Percentiles rank a stretch among this genome's conserved stretches.
phyloP scores from a whole-genome alignment of 2,797 vertebrate species.

The Echiichthys vipera region DNA sequence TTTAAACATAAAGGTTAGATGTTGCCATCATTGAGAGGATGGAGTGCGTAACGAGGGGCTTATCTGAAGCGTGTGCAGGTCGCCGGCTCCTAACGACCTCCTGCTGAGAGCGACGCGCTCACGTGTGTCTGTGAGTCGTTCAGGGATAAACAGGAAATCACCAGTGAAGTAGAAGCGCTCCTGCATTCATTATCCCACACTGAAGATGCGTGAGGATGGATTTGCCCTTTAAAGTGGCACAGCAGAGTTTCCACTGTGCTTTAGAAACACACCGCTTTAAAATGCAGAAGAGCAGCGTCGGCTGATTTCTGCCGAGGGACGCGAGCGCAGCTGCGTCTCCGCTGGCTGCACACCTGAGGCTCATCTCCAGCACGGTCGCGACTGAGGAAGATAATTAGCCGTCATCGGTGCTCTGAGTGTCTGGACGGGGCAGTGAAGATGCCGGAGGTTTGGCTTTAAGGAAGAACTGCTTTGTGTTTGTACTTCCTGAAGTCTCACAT shows the following conservation, averaged over 20 bases:
- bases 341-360: constrained; percentile 74
- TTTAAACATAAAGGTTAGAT: too few relatives aligned
- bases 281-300: constrained; percentile 54
- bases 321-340: constrained; percentile 70
- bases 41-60: too few relatives aligned
- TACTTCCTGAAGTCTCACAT: constrained; percentile 33
- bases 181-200: constrained; percentile 16
- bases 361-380: constrained; percentile 65
- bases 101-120: neutral
- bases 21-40: too few relatives aligned
- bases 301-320: constrained; percentile 60
- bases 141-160: too few relatives aligned
- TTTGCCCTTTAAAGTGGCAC: constrained; percentile 38
- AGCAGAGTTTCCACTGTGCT: constrained; percentile 7
- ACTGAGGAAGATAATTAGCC: constrained; percentile 79
- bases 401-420: constrained; percentile 44
- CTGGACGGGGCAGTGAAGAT: constrained; percentile 22
- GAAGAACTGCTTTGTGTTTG: constrained; percentile 23
- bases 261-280: constrained; percentile 35
- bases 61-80: too few relatives aligned
- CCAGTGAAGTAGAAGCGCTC: too few relatives aligned
- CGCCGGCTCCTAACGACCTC: neutral
- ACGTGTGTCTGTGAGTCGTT: constrained; percentile 10
- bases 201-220: constrained; percentile 28
- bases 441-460: constrained; percentile 36